Conservation (phyloP, 2,888 invertebrate genomes). For the Notodonta dromedarius region DNA sequence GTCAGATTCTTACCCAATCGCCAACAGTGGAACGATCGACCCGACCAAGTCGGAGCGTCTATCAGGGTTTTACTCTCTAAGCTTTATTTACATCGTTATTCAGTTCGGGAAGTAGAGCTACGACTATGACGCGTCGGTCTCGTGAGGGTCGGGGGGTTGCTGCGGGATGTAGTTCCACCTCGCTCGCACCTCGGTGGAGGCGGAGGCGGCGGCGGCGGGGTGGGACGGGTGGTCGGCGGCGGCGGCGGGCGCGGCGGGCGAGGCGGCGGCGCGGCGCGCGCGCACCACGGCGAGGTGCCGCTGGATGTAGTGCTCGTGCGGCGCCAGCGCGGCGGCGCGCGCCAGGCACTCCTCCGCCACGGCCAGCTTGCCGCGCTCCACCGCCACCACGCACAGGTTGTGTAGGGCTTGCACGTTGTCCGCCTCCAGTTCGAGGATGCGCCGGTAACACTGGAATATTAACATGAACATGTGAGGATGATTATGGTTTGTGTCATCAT, state of each 20-base stretch:
- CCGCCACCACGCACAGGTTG: constrained; percentile 97
- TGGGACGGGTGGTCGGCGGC: constrained; percentile 35
- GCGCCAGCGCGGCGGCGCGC: constrained; percentile 92
- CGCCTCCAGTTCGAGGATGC: constrained; percentile 94
- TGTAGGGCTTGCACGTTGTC: constrained; percentile 97
- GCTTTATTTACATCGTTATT: constrained; percentile 37
- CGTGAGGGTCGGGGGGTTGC: constrained; percentile 78
- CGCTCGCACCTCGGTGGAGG: constrained; percentile 67
- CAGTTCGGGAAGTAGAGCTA: constrained; percentile 8
- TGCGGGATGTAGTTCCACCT: constrained; percentile 82
- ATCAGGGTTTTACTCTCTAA: constrained; percentile 11
- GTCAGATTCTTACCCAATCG: too few species aligned
- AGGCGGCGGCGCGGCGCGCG: constrained; percentile 72
- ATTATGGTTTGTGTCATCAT: too few species aligned
- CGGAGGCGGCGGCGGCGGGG: constrained; percentile 36
- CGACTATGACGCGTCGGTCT: constrained; percentile 69
- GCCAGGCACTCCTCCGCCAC: constrained; percentile 93
- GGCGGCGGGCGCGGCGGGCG: constrained; percentile 35
- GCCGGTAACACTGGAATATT: constrained; percentile 92
- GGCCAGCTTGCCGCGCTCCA: constrained; percentile 94
- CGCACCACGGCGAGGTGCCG: constrained; percentile 95
- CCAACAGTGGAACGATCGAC: not conserved
- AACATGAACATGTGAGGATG: not conserved
- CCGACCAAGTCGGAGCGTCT: not conserved
- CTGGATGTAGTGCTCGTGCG: constrained; percentile 95